These are phyloP conservation scores for Pelobates fuscus DNA, from an alignment of 2,113 vertebrate species.

Conservation along the genomic window DNA sequence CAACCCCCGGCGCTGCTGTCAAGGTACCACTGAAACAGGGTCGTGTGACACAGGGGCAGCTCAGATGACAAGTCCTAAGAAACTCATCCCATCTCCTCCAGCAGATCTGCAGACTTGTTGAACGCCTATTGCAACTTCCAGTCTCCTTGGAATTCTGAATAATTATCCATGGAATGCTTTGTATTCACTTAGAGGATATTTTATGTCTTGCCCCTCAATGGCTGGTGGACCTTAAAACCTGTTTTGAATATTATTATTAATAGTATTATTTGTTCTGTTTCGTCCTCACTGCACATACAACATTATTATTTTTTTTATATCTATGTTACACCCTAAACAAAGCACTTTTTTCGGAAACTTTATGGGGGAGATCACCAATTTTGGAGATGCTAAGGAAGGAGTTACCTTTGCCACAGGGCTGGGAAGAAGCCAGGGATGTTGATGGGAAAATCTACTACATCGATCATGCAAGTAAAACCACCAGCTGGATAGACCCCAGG, in stretches of 20 bases:
- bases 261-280: neutral
- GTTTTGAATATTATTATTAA: neutral
- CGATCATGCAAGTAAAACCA: constrained; percentile 87
- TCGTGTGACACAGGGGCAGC: neutral
- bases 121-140: neutral
- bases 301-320: neutral
- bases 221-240: neutral
- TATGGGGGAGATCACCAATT: constrained; percentile 73
- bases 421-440: constrained; percentile 94
- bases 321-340: neutral
- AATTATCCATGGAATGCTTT: neutral
- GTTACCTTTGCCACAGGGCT: constrained; percentile 93
- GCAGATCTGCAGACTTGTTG: constrained; percentile 15
- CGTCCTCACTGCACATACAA: neutral
- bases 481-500: constrained; percentile 95
- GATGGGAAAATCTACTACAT: constrained; percentile 95
- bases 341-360: constrained; percentile 48
- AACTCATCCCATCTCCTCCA: neutral
- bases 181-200: neutral
- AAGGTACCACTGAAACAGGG: neutral
- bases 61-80: neutral
- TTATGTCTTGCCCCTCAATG: neutral
- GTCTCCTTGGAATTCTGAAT: neutral
- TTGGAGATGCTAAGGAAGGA: constrained; percentile 91
- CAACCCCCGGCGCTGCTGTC: neutral